Base-by-base conservation (phyloP, 2,113 vertebrate species). In the Apteryx owenii region DNA sequence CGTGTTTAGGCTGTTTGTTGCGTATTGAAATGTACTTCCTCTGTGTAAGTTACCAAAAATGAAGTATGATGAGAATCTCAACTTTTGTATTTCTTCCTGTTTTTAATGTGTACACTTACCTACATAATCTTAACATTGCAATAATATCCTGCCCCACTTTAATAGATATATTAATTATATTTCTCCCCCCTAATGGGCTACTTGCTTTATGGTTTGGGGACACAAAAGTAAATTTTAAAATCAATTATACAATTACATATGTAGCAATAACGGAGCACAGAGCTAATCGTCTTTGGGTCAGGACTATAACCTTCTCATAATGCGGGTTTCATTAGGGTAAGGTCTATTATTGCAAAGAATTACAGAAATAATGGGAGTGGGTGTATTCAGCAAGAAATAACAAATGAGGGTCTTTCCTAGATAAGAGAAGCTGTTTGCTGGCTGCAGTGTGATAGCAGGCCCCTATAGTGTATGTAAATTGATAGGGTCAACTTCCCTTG, bases 171-270 rank as follows among this genome's bases (percentile, higher is more conserved):
- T 98, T 98, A 96, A 98, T 98, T 98, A 97, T 89, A 97, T 96
- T 97, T 97, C 87, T 94, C 46, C 28, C 44, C 42, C 88, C 93
- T 98, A 98, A 98, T 97, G 90, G 95, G 79, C 97, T 97, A 93
- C 94, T 97, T 90, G 33, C 81, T 95, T 97, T 97, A 97, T 88
- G 90, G 92, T 97, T 97, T 97, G 94, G 69, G 94, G 93, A 96
- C 97, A 98, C 96, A 97, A 97, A 98, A 98, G 97, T 98, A 98
- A 97, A 98, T 98, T 98, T 98, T 97, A 97, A 97, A 99, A 98
- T 98, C 98, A 99, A 99, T 99, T 98, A 98, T 98, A 98, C 98
- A 98, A 98, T 98, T 98, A 99, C 98, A 98, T 95, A 98, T 98
- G 98, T 98, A 98, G 97, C 84, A 97, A 98, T 98, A 98, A 98